phyloP scores from a whole-genome alignment of 2,797 vertebrate genomes.

The Echiichthys vipera region DNA sequence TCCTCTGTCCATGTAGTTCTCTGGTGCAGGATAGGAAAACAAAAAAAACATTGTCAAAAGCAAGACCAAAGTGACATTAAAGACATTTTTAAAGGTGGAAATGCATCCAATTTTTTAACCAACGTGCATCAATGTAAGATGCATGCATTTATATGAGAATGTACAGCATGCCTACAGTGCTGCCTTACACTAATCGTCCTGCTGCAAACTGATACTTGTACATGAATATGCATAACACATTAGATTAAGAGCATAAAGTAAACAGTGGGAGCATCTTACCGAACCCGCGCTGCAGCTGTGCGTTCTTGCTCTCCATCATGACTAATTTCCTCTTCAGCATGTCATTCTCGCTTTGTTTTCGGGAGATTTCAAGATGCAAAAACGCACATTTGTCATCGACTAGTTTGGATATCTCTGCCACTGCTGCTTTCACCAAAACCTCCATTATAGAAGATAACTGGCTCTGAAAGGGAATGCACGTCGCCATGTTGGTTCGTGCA shows the following conservation, averaged over 20 bases:
- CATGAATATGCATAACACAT: not conserved
- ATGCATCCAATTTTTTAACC: not conserved
- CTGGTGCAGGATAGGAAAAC: constrained; percentile 39
- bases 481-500: constrained; percentile 71
- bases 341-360: constrained; percentile 81
- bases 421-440: constrained; percentile 81
- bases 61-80: not conserved
- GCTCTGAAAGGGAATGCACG: constrained; percentile 80
- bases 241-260: not conserved
- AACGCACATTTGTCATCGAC: constrained; percentile 83
- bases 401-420: constrained; percentile 84
- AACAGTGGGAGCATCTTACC: constrained; percentile 62
- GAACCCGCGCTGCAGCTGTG: constrained; percentile 69
- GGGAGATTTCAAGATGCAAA: constrained; percentile 80
- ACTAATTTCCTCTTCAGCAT: constrained; percentile 75
- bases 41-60: not conserved
- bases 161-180: not conserved
- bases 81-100: not conserved
- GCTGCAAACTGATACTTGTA: not conserved
- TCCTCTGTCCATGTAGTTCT: constrained; percentile 74
- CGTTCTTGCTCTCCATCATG: constrained; percentile 70
- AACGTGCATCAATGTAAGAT: not conserved
- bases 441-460: constrained; percentile 85
- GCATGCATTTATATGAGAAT: not conserved
- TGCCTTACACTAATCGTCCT: not conserved